Base-by-base conservation (phyloP, 2,797 vertebrate species). In the Halcyon chelicuti region DNA sequence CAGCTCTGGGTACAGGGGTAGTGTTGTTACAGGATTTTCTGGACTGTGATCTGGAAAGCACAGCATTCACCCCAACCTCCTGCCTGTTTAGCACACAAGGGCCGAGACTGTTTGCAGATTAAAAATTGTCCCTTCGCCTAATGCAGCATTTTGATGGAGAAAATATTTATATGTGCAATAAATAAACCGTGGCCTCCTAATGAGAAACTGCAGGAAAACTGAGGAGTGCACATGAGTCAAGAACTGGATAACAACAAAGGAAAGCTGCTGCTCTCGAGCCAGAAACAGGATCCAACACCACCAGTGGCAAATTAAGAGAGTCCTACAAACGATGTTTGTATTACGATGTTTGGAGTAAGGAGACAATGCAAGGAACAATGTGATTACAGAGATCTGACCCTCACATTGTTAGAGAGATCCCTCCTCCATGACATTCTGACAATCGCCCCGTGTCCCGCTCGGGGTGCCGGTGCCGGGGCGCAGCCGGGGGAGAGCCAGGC, bases 321-420 rank as follows among this genome's bases (percentile, higher is more conserved):
- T 78, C 31, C 60, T 14, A 5, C 61, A 92, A 60, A 78, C 3
- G n/a, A 19, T 85, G 91, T 91, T 87, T 90, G 93, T 46, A 0
- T 62, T 39, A 9, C 1, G 15, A 29, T 94, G 91, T 88, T 94
- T 97, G 89, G 79, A 90, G 82, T 61, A 52, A 31, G 5, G 47
- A 93, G 66, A 95, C 95, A 96, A 83, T 95, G 90, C 70, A 66
- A 95, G 94, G 95, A 96, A 86, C 94, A 84, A 35, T 14, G 89
- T 93, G 94, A 92, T 78, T 81, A 68, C 86, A 88, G 86, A 95
- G 91, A 35, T 25, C 74, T 61, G 90, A 42, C 79, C 55, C 39
- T n/a, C 31, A 13, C 88, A 40, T 80, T 58, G 87, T 83, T 42
- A 33, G 60, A 5, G 78, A 39, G 82, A 14, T 29, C 79, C 66